Evolutionary conservation across 2,797 vertebrate genomes (phyloP).

Genomic region (Myotis findleyi): DNA sequence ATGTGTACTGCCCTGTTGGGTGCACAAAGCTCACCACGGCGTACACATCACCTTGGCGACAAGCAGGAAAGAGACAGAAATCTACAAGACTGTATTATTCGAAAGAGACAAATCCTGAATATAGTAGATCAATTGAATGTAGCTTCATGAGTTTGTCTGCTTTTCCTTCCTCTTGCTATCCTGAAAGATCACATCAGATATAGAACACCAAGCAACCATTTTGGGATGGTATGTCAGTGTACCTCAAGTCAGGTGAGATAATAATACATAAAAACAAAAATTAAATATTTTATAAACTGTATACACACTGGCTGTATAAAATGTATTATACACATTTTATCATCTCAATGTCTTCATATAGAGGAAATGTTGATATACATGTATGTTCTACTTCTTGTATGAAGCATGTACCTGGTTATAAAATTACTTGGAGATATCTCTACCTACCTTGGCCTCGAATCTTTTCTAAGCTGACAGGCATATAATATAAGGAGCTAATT

Average conservation of each 20-base stretch:
- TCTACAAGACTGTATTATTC: neutral
- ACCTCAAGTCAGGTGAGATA: neutral
- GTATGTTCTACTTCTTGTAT: neutral
- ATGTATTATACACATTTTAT: neutral
- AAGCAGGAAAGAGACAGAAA: neutral
- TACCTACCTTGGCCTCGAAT: neutral
- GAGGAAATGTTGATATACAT: neutral
- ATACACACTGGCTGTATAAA: neutral
- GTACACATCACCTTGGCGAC: neutral
- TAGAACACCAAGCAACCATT: neutral
- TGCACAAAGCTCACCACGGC: neutral
- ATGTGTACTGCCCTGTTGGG: fast-evolving
- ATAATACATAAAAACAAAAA: neutral
- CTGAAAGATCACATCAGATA: neutral
- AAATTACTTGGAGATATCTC: neutral
- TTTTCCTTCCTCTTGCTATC: neutral
- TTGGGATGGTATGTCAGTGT: fast-evolving
- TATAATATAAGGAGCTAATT: neutral
- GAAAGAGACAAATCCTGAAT: neutral
- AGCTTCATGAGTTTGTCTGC: neutral
- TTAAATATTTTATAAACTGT: neutral
- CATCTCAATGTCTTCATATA: neutral
- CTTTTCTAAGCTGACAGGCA: neutral
- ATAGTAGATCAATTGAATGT: neutral
- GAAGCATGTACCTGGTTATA: neutral